phyloP scores from a whole-genome alignment of 2,113 vertebrate genomes.

The Hypanus sabinus region DNA sequence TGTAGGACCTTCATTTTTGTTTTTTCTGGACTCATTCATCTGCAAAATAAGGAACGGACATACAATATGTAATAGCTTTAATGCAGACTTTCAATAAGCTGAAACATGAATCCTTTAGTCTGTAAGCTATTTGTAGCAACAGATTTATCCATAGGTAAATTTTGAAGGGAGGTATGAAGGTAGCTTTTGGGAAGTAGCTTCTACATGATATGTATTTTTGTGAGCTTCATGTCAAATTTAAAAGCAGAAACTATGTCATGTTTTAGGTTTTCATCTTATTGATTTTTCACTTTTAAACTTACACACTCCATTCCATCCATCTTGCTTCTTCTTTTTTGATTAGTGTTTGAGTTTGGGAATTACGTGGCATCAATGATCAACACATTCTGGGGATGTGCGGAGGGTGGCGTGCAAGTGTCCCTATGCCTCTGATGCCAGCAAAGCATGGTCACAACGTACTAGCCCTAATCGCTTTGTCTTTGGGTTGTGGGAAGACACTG shows the following conservation, averaged over 20 bases:
- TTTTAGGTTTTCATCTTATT: background rate
- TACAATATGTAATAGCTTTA: constrained; percentile 36
- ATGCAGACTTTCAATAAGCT: constrained; percentile 27
- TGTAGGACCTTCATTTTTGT: constrained; percentile 47
- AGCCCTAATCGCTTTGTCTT: too few relatives aligned
- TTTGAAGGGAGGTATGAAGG: background rate
- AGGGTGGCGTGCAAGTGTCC: too few relatives aligned
- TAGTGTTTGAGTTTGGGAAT: background rate
- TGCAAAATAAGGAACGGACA: constrained; percentile 54
- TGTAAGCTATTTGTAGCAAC: background rate
- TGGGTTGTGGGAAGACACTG: too few relatives aligned
- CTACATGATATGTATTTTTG: background rate
- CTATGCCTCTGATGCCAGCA: too few relatives aligned
- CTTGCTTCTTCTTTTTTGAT: background rate
- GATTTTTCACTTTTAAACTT: background rate
- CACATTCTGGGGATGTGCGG: too few relatives aligned
- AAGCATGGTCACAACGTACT: too few relatives aligned
- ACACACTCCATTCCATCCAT: background rate
- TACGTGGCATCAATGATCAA: background rate
- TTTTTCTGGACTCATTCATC: constrained; percentile 46
- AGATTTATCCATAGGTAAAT: background rate
- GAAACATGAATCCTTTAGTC: background rate
- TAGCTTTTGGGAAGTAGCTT: background rate
- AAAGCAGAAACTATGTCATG: background rate
- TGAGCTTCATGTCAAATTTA: background rate